phyloP scores from a whole-genome alignment of 2,888 invertebrate species.

The Cephus spinipes region DNA sequence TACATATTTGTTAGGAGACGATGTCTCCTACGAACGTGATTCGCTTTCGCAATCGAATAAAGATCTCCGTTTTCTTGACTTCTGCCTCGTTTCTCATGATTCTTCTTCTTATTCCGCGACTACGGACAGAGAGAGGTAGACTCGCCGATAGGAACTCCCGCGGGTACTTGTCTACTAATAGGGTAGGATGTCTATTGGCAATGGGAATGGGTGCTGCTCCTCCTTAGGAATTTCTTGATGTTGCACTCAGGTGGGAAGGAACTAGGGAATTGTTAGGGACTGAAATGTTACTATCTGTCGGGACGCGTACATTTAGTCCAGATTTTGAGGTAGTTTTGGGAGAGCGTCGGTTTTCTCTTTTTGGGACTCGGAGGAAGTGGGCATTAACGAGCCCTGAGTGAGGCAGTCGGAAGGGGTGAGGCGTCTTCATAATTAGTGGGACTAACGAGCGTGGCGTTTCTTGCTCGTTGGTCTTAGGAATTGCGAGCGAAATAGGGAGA shows the following conservation, averaged over 20 bases:
- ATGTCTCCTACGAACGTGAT: slow-evolving; percentile 62
- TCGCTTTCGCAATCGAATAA: slow-evolving; percentile 62
- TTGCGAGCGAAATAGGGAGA: background rate
- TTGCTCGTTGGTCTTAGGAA: slow-evolving; percentile 34
- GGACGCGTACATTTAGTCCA: background rate
- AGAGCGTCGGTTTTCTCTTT: background rate
- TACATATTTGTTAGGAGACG: slow-evolving; percentile 63
- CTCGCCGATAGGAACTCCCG: background rate
- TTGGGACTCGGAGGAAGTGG: background rate
- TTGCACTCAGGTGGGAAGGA: background rate
- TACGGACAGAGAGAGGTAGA: background rate
- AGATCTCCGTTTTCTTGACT: slow-evolving; percentile 59
- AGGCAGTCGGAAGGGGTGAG: background rate
- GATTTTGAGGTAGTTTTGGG: background rate
- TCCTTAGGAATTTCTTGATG: background rate
- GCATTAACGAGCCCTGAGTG: background rate
- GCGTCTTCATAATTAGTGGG: slow-evolving; percentile 53
- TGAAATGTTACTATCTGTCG: background rate
- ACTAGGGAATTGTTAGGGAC: background rate
- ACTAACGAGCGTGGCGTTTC: slow-evolving; percentile 60
- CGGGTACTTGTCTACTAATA: background rate
- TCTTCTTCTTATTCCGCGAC: background rate
- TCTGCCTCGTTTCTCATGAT: background rate
- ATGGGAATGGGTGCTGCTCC: background rate
- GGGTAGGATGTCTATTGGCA: background rate